Evolutionary conservation across 2,888 invertebrate species (phyloP).

Genomic region (Crepidodera aurea): DNA sequence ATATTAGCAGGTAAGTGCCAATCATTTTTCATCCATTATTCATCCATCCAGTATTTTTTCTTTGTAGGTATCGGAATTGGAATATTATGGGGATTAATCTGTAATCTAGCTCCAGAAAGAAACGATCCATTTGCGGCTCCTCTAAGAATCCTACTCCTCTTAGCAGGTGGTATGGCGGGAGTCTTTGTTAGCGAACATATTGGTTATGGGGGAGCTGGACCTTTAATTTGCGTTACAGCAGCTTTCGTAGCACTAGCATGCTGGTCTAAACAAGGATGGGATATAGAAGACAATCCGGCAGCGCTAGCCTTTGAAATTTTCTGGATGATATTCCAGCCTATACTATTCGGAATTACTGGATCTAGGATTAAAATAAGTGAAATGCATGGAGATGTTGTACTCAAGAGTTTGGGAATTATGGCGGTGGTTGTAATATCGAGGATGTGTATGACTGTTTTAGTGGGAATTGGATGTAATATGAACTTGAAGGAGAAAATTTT

Average conservation of each 20-base stretch:
- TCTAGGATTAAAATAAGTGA: conserved; percentile 86
- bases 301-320: conserved; percentile 88
- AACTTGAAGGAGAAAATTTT: conserved; percentile 91
- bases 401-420: conserved; percentile 75
- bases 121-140: conserved; percentile 80
- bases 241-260: conserved; percentile 83
- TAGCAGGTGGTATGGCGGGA: conserved; percentile 82
- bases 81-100: conserved; percentile 78
- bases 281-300: conserved; percentile 86
- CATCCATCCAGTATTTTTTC: not conserved
- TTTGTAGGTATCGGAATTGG: conserved; percentile 73
- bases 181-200: conserved; percentile 74
- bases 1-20: conserved; percentile 72
- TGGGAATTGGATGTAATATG: conserved; percentile 80
- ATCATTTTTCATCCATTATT: too few relatives aligned
- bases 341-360: conserved; percentile 78
- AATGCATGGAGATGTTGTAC: conserved; percentile 73
- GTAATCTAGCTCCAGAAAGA: conserved; percentile 84
- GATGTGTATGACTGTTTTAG: conserved; percentile 71
- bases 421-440: conserved; percentile 72
- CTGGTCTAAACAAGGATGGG: conserved; percentile 87
- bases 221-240: conserved; percentile 81
- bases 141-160: conserved; percentile 78
- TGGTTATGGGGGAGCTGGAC: conserved; percentile 77
- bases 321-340: conserved; percentile 96